These are phyloP conservation scores for Columbina picui DNA, from an alignment of 2,113 vertebrate species.

Conservation along the genomic window DNA sequence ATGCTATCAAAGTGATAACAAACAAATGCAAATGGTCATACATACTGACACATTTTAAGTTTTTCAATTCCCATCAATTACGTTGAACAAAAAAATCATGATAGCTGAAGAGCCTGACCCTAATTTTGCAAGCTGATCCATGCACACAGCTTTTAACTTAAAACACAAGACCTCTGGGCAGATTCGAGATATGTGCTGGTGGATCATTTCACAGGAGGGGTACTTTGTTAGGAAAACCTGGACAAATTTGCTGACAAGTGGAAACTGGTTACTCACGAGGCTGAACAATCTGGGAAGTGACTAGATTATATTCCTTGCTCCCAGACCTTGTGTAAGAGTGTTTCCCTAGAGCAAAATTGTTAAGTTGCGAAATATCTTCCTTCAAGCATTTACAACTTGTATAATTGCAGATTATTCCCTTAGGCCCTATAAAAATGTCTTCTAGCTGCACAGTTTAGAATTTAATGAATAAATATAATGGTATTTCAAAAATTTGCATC, in stretches of 20 bases:
- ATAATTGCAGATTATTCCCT: slow-evolving; percentile 18
- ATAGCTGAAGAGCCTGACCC: neutral
- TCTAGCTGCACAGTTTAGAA: slow-evolving; percentile 39
- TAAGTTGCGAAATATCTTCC: neutral
- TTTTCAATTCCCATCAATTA: slow-evolving; percentile 9
- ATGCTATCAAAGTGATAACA: slow-evolving; percentile 3
- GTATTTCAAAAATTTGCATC: slow-evolving; percentile 21
- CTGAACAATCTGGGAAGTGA: neutral
- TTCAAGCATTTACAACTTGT: slow-evolving; percentile 28
- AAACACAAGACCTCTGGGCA: neutral
- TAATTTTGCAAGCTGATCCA: slow-evolving; percentile 2
- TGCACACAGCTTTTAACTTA: neutral
- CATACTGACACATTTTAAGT: neutral
- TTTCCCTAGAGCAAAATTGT: neutral
- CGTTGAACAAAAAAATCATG: neutral
- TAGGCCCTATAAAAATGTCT: neutral
- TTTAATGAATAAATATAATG: slow-evolving; percentile 29
- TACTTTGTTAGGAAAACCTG: neutral
- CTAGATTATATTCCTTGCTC: neutral
- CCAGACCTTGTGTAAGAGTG: neutral
- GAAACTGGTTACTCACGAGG: neutral
- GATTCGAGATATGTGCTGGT: neutral
- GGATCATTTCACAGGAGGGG: neutral
- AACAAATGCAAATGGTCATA: slow-evolving; percentile 25
- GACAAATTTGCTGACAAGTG: neutral